Percentiles rank a stretch among this genome's conserved stretches.
These are phyloP conservation scores for Chaenogobius annularis DNA, from an alignment of 2,113 vertebrate species.

Conservation along the genomic window DNA sequence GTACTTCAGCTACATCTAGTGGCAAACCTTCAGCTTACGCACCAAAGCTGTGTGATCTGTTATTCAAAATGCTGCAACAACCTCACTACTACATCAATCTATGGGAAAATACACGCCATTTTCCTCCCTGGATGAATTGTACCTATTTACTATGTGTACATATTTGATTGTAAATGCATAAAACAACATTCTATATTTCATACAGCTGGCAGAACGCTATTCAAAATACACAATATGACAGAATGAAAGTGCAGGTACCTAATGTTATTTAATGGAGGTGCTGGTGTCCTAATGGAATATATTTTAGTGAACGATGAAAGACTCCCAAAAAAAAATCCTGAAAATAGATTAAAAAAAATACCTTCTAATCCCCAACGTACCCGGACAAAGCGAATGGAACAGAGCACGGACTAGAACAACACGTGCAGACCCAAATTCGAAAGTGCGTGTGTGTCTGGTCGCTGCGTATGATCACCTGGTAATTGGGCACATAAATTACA, in stretches of 20 bases:
- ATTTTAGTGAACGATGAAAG: conserved; percentile 62
- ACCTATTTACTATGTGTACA: not conserved
- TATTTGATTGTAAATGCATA: not conserved
- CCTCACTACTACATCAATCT: not conserved
- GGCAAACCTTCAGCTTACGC: conserved; percentile 53
- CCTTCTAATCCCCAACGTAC: not conserved
- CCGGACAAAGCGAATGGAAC: not conserved
- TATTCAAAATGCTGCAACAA: not conserved
- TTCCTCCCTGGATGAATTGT: not conserved
- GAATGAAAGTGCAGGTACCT: conserved; percentile 28
- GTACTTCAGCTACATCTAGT: conserved; percentile 81
- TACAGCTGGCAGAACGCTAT: conserved; percentile 32
- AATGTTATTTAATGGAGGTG: conserved; percentile 56
- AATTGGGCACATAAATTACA: conserved; percentile 36
- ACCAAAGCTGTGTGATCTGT: conserved; percentile 23
- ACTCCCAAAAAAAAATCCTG: conserved; percentile 29
- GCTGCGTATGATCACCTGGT: conserved; percentile 26
- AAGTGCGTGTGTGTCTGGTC: conserved; percentile 1
- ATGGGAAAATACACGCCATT: not conserved
- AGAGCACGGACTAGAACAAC: not conserved
- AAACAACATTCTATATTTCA: conserved; percentile 25
- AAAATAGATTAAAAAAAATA: conserved; percentile 35
- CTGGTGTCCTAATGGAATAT: conserved; percentile 61
- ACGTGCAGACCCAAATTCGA: not conserved
- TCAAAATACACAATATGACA: conserved; percentile 37